Evolutionary conservation across 2,113 vertebrate species (phyloP).

Genomic region (Oostethus manadensis): DNA sequence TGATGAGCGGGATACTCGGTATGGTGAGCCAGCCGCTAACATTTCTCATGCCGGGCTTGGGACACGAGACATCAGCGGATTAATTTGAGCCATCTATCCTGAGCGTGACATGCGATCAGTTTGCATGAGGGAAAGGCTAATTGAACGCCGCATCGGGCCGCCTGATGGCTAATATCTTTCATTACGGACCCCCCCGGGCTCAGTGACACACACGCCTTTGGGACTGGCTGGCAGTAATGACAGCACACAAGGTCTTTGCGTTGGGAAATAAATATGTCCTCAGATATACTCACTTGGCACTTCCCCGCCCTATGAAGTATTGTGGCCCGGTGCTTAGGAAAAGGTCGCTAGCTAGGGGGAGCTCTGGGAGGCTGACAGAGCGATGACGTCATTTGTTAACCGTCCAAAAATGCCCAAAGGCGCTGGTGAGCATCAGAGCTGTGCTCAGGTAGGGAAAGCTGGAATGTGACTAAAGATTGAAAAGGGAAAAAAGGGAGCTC

Average conservation of each 20-base stretch:
- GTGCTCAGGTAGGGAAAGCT: constrained; percentile 6
- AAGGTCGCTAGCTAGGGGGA: constrained; percentile 52
- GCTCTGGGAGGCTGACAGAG: not conserved
- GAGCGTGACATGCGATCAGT: constrained; percentile 87
- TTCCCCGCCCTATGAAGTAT: constrained; percentile 45
- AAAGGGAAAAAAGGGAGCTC: constrained; percentile 56
- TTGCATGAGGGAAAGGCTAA: constrained; percentile 81
- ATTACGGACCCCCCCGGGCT: constrained; percentile 71
- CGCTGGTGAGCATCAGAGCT: constrained; percentile 34
- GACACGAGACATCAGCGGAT: constrained; percentile 33
- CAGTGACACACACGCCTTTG: constrained; percentile 41
- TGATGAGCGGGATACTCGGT: not conserved
- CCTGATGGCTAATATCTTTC: constrained; percentile 89
- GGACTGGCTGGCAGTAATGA: constrained; percentile 34
- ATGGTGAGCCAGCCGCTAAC: not conserved
- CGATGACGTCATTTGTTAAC: constrained; percentile 54
- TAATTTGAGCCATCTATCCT: constrained; percentile 53
- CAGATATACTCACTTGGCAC: constrained; percentile 30
- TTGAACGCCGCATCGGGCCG: constrained; percentile 85
- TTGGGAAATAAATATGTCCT: constrained; percentile 54
- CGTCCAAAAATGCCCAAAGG: constrained; percentile 40
- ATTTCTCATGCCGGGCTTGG: constrained; percentile 18
- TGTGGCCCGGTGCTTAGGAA: constrained; percentile 40
- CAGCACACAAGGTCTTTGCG: constrained; percentile 67
- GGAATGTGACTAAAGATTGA: constrained; percentile 4